Conservation (phyloP, 1,140 invertebrate genomes). For the Drosophila orena region DNA sequence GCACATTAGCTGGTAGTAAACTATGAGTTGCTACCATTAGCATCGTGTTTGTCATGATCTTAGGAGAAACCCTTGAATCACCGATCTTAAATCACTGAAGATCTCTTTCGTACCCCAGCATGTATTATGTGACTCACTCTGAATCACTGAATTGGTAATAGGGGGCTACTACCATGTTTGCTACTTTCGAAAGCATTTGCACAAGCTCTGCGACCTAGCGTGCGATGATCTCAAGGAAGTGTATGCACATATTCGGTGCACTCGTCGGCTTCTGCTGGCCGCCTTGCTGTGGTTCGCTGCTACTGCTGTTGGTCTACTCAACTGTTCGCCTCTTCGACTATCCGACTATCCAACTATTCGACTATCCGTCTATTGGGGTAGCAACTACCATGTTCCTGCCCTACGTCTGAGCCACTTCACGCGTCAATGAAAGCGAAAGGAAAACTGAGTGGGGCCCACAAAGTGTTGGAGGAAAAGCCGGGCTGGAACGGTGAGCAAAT, state of each 20-base stretch:
- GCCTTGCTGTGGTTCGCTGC: slow-evolving; percentile 27
- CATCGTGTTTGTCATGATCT: not conserved
- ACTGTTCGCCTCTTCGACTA: too few relatives aligned
- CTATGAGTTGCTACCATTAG: too few relatives aligned
- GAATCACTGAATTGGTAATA: not conserved
- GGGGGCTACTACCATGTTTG: not conserved
- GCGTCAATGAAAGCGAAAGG: slow-evolving; percentile 84
- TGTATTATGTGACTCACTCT: not conserved
- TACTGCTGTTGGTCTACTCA: slow-evolving; percentile 2
- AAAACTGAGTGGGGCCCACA: slow-evolving; percentile 53
- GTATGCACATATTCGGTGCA: slow-evolving; percentile 11
- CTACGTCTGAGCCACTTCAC: slow-evolving; percentile 72
- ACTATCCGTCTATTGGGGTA: slow-evolving; percentile 3
- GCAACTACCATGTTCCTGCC: slow-evolving; percentile 59
- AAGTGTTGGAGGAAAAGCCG: slow-evolving; percentile 28
- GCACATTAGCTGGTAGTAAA: too few relatives aligned
- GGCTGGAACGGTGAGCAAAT: slow-evolving; percentile 68
- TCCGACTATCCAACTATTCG: not conserved
- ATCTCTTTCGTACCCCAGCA: too few relatives aligned
- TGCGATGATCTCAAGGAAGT: not conserved
- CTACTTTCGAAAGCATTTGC: not conserved
- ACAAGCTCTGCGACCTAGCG: too few relatives aligned
- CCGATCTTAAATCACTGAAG: too few relatives aligned
- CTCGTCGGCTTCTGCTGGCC: slow-evolving; percentile 8
- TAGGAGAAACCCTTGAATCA: too few relatives aligned